Percentiles rank a stretch among this genome's conserved stretches.
Conservation (phyloP, 2,888 invertebrate genomes). For the Hyposoter dolosus region DNA sequence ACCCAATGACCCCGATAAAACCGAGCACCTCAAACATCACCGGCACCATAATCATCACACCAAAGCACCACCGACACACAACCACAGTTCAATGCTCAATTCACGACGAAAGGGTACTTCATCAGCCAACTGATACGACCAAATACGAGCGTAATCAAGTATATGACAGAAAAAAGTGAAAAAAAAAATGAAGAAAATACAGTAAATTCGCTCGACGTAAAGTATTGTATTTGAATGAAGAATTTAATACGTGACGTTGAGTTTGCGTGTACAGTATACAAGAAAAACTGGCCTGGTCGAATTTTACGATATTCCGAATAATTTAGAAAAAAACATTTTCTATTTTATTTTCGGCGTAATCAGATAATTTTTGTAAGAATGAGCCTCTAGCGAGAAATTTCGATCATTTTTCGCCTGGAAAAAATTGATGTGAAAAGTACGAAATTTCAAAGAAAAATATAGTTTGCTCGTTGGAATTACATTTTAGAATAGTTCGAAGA, state of each 20-base stretch:
- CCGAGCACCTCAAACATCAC: constrained; percentile 83
- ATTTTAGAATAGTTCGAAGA: neutral
- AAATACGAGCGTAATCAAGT: constrained; percentile 60
- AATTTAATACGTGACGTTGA: constrained; percentile 35
- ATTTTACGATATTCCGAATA: neutral
- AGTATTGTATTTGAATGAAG: constrained; percentile 48
- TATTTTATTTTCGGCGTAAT: neutral
- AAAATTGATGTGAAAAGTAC: neutral
- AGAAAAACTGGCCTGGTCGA: constrained; percentile 23
- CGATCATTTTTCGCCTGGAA: neutral
- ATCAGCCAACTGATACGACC: constrained; percentile 67
- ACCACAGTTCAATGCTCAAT: constrained; percentile 84
- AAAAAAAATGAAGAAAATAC: constrained; percentile 13
- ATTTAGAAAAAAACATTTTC: neutral
- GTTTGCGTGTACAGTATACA: constrained; percentile 11
- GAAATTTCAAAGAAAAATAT: neutral
- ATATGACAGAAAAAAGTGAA: constrained; percentile 14
- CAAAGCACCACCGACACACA: constrained; percentile 81
- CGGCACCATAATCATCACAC: constrained; percentile 82
- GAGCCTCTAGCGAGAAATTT: neutral
- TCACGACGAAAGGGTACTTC: constrained; percentile 82
- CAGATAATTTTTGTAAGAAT: neutral
- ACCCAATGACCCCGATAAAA: constrained; percentile 82
- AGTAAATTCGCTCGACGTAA: constrained; percentile 51
- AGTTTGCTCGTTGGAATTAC: neutral